These are phyloP conservation scores for Julus scandinavius DNA, from an alignment of 2,888 invertebrate species.

Conservation along the genomic window DNA sequence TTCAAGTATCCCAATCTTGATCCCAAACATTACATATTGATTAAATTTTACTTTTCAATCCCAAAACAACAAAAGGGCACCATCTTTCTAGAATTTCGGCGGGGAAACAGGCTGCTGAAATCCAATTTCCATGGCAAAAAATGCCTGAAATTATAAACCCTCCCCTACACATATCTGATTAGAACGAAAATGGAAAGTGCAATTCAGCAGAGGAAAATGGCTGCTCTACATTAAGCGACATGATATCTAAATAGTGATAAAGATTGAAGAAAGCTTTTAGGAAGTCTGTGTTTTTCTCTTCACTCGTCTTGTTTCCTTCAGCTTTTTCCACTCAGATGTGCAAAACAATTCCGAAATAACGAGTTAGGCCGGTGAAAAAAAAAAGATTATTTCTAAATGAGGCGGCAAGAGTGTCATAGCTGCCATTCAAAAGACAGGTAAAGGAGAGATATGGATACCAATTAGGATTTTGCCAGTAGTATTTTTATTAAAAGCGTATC, in stretches of 20 bases:
- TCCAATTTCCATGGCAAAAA: conserved; percentile 37
- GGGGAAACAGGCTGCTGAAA: conserved; percentile 1
- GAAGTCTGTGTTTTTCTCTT: neutral
- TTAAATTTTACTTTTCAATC: conserved; percentile 39
- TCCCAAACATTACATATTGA: conserved; percentile 31
- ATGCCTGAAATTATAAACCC: conserved; percentile 35
- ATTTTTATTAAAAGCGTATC: neutral
- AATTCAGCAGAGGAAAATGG: conserved; percentile 30
- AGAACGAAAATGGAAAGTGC: conserved; percentile 34
- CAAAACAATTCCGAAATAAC: neutral
- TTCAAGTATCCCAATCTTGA: neutral
- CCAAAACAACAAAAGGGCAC: conserved; percentile 38
- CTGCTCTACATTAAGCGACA: conserved; percentile 39
- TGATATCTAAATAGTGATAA: conserved; percentile 48
- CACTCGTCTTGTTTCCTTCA: neutral
- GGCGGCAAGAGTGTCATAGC: conserved; percentile 8
- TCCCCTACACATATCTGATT: conserved; percentile 8
- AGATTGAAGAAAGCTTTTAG: conserved; percentile 54
- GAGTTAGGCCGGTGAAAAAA: neutral
- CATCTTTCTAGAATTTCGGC: neutral
- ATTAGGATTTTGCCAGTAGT: neutral
- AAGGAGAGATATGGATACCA: conserved; percentile 35
- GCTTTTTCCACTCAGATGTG: neutral
- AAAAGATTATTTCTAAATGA: conserved; percentile 4
- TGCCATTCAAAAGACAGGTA: conserved; percentile 37